Base-by-base conservation (phyloP, 2,113 vertebrate genomes). In the Pyrgilauda ruficollis region DNA sequence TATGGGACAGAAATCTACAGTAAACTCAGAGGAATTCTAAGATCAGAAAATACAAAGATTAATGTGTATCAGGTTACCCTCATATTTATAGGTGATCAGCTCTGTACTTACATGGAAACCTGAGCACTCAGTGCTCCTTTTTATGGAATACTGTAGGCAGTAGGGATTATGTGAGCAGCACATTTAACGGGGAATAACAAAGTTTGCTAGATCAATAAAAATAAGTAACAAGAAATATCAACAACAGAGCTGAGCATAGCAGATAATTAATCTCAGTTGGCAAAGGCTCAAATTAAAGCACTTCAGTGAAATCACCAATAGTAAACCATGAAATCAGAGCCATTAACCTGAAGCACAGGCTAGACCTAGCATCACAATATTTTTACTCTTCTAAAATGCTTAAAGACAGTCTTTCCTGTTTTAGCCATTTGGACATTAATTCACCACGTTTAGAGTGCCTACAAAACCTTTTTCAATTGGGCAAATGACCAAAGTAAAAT, bases 401-500 rank as follows among this genome's bases (percentile, higher is more conserved):
- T 90, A 68, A 78, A 84, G 61, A 59, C 30, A 73, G 19, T 73
- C 15, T 74, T 87, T 81, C 17, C 41, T 47, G 46, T 53, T 96
- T 92, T 90, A 62, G 64, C 47, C 55, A 35, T 96, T 92, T 44
- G 47, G 81, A 86, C 52, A 66, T 82, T 86, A 94, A 96, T 94
- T 87, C 88, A 53, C 28, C 17, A 21, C 9, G 94, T 72, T 84
- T 91, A 86, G 33, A 67, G 50, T 23, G 75, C 55, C 84, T 85
- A 93, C 31, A 89, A 96, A 97, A 75, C 78, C 63, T 91, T 80
- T 80, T 82, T 78, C 27, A 55, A 12, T 58, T 80, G 68, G 69
- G 84, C 56, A 93, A 93, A 96, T 93, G 82, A 84, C 47, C 56
- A 66, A 93, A 95, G 76, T 86, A 67, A 89, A 84, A 95, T 95